These are phyloP conservation scores for Norana najaformis DNA, from an alignment of 2,888 invertebrate genomes.

Conservation along the genomic window DNA sequence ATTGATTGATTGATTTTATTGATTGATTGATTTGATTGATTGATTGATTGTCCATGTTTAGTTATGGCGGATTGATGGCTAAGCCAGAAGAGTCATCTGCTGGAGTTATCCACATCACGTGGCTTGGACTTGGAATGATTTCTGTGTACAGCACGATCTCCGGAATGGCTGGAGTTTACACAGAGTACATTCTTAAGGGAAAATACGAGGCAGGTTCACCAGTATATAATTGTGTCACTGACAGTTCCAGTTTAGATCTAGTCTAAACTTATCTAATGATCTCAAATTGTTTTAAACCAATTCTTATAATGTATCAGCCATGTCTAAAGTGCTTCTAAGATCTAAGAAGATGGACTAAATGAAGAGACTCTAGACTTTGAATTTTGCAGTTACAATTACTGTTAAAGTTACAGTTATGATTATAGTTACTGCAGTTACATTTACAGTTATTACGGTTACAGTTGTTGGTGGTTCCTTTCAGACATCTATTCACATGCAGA, in stretches of 20 bases:
- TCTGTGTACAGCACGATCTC: constrained; percentile 55
- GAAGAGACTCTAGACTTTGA: too few species aligned
- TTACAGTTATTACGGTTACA: background rate
- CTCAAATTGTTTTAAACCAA: too few species aligned
- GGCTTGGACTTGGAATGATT: constrained; percentile 58
- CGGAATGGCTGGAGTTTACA: constrained; percentile 60
- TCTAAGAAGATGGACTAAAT: too few species aligned
- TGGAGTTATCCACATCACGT: constrained; percentile 54
- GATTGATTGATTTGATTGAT: background rate
- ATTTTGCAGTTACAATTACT: background rate
- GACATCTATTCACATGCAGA: constrained; percentile 59
- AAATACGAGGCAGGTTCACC: constrained; percentile 43
- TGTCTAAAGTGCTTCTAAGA: too few species aligned
- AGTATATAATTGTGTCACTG: too few species aligned
- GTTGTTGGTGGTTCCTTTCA: constrained; percentile 41
- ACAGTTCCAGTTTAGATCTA: too few species aligned
- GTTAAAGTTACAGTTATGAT: background rate
- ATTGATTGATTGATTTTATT: background rate
- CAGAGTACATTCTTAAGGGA: constrained; percentile 60
- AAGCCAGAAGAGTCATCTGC: constrained; percentile 42
- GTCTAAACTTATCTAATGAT: too few species aligned
- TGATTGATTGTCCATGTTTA: constrained; percentile 41
- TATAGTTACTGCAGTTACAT: background rate
- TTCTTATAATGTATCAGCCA: too few species aligned
- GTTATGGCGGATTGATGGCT: constrained; percentile 53